A percentile compares a stretch with the other conserved stretches of the same genome.
Conservation (phyloP, 2,888 invertebrate species). For the Agrotis ipsilon region DNA sequence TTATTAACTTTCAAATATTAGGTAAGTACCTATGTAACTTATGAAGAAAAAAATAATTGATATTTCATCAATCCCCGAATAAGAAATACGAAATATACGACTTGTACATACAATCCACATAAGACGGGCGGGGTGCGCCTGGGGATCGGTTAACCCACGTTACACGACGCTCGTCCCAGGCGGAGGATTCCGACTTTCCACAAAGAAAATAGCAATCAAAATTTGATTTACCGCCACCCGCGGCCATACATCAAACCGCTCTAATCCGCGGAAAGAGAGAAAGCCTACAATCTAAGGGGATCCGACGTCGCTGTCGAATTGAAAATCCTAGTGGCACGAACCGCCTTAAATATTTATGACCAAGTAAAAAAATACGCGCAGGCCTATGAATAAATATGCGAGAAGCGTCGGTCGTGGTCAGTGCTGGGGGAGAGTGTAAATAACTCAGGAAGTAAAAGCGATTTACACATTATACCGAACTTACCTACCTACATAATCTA, state of each 20-base stretch:
- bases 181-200: conserved; percentile 87
- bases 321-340: conserved; percentile 86
- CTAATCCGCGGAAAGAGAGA: conserved; percentile 88
- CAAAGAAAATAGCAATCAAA: conserved; percentile 91
- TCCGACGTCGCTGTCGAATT: conserved; percentile 84
- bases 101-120: conserved; percentile 77
- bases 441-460: conserved; percentile 57
- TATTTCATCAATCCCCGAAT: conserved; percentile 73
- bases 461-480: conserved; percentile 48
- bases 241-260: conserved; percentile 88
- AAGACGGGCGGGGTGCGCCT: conserved; percentile 80
- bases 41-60: conserved; percentile 55
- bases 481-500: conserved; percentile 5
- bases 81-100: conserved; percentile 78
- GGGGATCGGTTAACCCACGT: conserved; percentile 90
- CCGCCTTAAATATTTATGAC: conserved; percentile 88
- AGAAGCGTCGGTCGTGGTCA: conserved; percentile 58
- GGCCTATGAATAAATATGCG: conserved; percentile 84
- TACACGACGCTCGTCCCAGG: conserved; percentile 82
- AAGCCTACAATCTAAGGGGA: conserved; percentile 88
- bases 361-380: conserved; percentile 82
- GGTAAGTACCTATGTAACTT: too few species aligned
- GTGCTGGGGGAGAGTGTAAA: conserved; percentile 55
- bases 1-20: neutral
- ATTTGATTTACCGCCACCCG: conserved; percentile 91